These are phyloP conservation scores for Hofmannophila pseudospretella DNA, from an alignment of 2,888 invertebrate genomes.

Conservation along the genomic window DNA sequence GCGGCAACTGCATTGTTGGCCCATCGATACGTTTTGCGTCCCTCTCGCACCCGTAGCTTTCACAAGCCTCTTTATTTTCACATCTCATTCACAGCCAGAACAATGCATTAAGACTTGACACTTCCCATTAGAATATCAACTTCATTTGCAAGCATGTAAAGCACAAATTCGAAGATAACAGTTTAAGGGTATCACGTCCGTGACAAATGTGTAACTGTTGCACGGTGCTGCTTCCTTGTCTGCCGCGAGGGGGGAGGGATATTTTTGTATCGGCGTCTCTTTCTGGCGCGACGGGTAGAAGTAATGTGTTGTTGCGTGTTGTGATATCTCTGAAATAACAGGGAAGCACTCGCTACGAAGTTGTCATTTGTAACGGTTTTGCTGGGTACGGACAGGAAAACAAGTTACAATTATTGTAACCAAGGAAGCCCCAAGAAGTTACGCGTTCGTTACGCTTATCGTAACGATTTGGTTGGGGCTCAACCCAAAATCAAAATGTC, in stretches of 20 bases:
- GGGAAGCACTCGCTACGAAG: slow-evolving; percentile 77
- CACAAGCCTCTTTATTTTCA: slow-evolving; percentile 55
- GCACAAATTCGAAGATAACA: not conserved
- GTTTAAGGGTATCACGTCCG: slow-evolving; percentile 27
- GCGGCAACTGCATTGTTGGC: slow-evolving; percentile 70
- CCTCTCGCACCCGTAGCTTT: slow-evolving; percentile 47
- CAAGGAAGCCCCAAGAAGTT: no score
- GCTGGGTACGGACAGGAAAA: slow-evolving; percentile 47
- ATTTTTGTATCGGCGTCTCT: slow-evolving; percentile 60
- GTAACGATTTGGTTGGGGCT: no score
- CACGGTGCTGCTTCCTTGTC: slow-evolving; percentile 55
- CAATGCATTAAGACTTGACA: slow-evolving; percentile 33
- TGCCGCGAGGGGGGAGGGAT: slow-evolving; percentile 32
- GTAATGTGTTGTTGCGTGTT: slow-evolving; percentile 78
- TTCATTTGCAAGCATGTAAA: slow-evolving; percentile 6
- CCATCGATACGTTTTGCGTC: slow-evolving; percentile 33
- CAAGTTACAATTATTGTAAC: no score
- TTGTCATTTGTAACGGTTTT: slow-evolving; percentile 78
- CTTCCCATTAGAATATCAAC: slow-evolving; percentile 18
- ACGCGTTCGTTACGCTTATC: no score
- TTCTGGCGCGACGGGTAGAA: slow-evolving; percentile 63
- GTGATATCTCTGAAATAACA: slow-evolving; percentile 79
- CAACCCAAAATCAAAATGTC: no score
- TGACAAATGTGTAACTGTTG: slow-evolving; percentile 63
- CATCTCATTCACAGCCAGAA: slow-evolving; percentile 32